These are phyloP conservation scores for Synergus laeviventris DNA, from an alignment of 2,888 invertebrate species.

Conservation along the genomic window DNA sequence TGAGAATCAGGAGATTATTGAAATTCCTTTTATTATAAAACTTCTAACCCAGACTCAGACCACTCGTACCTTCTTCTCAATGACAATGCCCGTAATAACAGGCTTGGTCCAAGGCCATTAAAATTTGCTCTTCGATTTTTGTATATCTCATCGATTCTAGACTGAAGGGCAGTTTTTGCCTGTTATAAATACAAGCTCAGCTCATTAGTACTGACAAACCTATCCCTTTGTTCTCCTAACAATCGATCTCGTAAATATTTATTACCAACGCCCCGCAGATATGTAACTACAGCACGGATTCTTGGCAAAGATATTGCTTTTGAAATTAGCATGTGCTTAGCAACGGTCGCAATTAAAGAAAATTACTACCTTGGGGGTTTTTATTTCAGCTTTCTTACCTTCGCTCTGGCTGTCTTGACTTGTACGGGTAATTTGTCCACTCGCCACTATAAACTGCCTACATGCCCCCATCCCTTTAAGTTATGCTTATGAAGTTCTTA, in stretches of 20 bases:
- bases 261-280: conserved; percentile 33
- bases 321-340: conserved; percentile 12
- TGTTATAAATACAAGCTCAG: conserved; percentile 4
- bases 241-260: conserved; percentile 55
- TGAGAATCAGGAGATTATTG: neutral
- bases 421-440: conserved; percentile 52
- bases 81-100: conserved; percentile 4
- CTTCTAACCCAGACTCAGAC: neutral
- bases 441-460: conserved; percentile 45
- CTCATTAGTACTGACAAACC: conserved; percentile 12
- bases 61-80: neutral
- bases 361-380: neutral
- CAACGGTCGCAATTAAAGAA: neutral
- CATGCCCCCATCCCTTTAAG: conserved; percentile 43
- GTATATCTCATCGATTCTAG: neutral
- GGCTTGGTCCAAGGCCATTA: conserved; percentile 13
- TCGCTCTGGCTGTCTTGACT: conserved; percentile 23
- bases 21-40: neutral
- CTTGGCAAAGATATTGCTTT: neutral
- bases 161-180: neutral
- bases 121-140: neutral
- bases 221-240: conserved; percentile 17
- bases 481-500: conserved; percentile 52
- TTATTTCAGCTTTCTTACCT: neutral
- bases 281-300: neutral